Conservation (phyloP, 2,113 vertebrate genomes). For the Cinclus cinclus region DNA sequence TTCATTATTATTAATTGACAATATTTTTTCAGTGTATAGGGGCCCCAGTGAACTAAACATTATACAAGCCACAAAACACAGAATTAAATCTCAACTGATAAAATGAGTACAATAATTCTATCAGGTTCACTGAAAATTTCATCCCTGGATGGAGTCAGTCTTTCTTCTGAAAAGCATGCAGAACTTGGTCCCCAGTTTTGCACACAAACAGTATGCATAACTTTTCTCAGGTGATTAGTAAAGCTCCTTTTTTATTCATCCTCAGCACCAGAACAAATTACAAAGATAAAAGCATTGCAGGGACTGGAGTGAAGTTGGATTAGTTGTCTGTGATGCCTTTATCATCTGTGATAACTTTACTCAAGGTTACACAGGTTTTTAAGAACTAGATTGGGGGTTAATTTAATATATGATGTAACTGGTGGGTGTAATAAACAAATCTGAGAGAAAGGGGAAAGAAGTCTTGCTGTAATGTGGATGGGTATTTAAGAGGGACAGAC, state of each 20-base stretch:
- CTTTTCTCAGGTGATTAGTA: constrained; percentile 40
- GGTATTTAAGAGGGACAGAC: background rate
- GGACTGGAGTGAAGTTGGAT: constrained; percentile 36
- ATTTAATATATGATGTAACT: constrained; percentile 35
- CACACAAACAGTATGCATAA: background rate
- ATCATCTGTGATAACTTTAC: constrained; percentile 45
- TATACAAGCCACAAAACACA: background rate
- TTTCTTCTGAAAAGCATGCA: background rate
- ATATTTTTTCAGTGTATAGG: background rate
- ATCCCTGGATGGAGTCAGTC: background rate
- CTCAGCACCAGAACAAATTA: constrained; percentile 45
- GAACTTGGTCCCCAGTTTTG: background rate
- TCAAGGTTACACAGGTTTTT: constrained; percentile 42
- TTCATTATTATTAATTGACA: constrained; percentile 28
- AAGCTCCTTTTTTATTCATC: constrained; percentile 36
- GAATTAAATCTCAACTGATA: background rate
- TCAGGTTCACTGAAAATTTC: constrained; percentile 16
- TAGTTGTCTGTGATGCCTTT: constrained; percentile 42
- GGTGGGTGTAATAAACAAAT: constrained; percentile 24
- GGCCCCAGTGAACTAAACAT: background rate
- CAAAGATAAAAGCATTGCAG: constrained; percentile 46
- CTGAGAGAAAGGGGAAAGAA: background rate
- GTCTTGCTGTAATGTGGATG: background rate
- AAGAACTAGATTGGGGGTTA: background rate
- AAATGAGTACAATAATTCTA: constrained; percentile 41